These are phyloP conservation scores for Archips xylosteana DNA, from an alignment of 2,888 invertebrate genomes.

Conservation along the genomic window DNA sequence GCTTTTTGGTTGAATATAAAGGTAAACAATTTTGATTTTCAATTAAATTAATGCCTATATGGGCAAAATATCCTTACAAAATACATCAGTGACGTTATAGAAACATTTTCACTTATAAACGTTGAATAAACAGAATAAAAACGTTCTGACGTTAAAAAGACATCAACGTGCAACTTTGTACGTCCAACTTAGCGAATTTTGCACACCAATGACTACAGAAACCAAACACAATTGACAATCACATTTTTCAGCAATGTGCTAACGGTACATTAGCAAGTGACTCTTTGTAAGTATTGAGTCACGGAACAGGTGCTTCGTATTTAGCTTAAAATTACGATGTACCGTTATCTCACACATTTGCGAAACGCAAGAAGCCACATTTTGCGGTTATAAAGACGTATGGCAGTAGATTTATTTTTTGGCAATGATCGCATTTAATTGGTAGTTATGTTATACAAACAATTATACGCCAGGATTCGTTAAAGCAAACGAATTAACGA, in stretches of 20 bases:
- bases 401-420: neutral
- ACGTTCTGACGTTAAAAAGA: conserved; percentile 54
- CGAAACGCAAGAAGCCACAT: neutral
- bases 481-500: neutral
- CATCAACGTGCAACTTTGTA: conserved; percentile 54
- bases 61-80: neutral
- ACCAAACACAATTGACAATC: neutral
- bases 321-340: conserved; percentile 12
- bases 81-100: neutral
- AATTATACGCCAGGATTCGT: neutral
- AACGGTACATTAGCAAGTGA: conserved; percentile 24
- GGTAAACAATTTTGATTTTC: conserved; percentile 55
- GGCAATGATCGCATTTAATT: neutral
- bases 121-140: conserved; percentile 2
- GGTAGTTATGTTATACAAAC: neutral
- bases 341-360: conserved; percentile 9
- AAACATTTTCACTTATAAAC: neutral
- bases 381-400: neutral
- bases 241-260: conserved; percentile 13
- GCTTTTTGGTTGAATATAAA: conserved; percentile 62
- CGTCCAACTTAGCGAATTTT: conserved; percentile 7
- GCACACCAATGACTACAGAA: neutral
- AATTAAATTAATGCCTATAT: neutral
- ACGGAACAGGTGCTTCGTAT: conserved; percentile 22
- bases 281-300: conserved; percentile 19